phyloP scores from a whole-genome alignment of 2,888 invertebrate genomes.

The Metopia argyrocephala region DNA sequence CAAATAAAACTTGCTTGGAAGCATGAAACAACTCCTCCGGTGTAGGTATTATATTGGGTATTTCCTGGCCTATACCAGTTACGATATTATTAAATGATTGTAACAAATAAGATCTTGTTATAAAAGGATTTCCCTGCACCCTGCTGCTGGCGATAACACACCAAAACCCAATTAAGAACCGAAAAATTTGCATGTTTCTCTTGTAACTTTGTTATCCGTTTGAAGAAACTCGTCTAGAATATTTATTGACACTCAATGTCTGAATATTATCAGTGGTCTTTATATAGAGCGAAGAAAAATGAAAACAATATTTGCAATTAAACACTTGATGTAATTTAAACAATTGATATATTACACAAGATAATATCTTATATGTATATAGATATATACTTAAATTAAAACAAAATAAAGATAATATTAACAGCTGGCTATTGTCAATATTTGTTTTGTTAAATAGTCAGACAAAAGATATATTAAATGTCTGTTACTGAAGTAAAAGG shows the following conservation, averaged over 20 bases:
- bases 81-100: slow-evolving; percentile 7
- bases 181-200: neutral
- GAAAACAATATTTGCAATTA: slow-evolving; percentile 1
- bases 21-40: slow-evolving; percentile 23
- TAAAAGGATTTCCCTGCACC: neutral
- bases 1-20: slow-evolving; percentile 34
- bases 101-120: neutral
- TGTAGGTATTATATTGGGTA: slow-evolving; percentile 24
- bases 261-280: neutral
- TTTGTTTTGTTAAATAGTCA: too few relatives aligned
- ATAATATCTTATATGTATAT: too few relatives aligned
- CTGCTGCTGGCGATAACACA: neutral
- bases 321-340: neutral
- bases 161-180: neutral
- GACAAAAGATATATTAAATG: too few relatives aligned
- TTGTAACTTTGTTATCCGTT: neutral
- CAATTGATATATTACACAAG: neutral
- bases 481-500: too few relatives aligned
- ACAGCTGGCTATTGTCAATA: neutral
- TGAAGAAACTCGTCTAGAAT: neutral
- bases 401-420: neutral
- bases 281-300: slow-evolving; percentile 6
- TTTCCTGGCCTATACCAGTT: slow-evolving; percentile 29
- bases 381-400: too few relatives aligned
- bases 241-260: neutral